Evolutionary conservation across 2,797 vertebrate genomes (phyloP), one percentile per base, ranked within the genome.

Genomic region (Sebastes baramenuke): DNA sequence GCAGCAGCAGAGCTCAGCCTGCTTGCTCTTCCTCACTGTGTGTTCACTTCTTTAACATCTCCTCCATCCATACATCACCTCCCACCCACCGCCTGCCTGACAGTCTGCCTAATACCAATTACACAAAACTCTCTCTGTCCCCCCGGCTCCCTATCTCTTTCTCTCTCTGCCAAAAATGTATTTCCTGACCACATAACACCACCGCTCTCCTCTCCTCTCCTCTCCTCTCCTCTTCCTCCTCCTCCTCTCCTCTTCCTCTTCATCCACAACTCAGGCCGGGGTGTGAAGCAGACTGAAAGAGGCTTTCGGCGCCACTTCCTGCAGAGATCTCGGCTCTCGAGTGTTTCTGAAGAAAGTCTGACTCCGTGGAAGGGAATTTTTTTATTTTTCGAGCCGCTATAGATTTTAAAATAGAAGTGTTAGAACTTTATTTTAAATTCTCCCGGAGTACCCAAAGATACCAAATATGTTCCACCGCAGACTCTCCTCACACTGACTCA

Each of bases 91-190:
- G 32, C 61, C 66, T 75, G 77, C 24, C 78, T 65, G 77, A 84
- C 87, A 87, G 79, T 24, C 77, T 66, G 68, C 73, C 79, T 87
- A 83, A 83, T 85, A 80, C 85, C 83, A 86, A 83, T 84, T 79
- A 80, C 82, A 82, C 77, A 76, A 82, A 85, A 75, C 59, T 60
- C 69, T 46, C 64, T 18, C 62, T 54, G 20, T 72, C 79, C 62
- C 24, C 9, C 12, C 54, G 5, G 64, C 70, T 65, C 73, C 61
- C 74, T 20, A 1, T 71, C 32, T n/a, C 77, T 80, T 7, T 29
- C 65, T 54, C 67, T 72, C 66, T 59, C 62, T 6, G 2, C 69
- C 61, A 5, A 3, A 59, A 36, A 71, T 42, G 1, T 67, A 67
- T 77, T 81, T 86, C 80, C 73, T 59, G 13, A 77, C 71, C 70